A percentile compares a stretch with the other conserved stretches of the same genome.
Evolutionary conservation across 2,888 invertebrate species (phyloP).

Genomic region (Drosophila parthenogenetica): DNA sequence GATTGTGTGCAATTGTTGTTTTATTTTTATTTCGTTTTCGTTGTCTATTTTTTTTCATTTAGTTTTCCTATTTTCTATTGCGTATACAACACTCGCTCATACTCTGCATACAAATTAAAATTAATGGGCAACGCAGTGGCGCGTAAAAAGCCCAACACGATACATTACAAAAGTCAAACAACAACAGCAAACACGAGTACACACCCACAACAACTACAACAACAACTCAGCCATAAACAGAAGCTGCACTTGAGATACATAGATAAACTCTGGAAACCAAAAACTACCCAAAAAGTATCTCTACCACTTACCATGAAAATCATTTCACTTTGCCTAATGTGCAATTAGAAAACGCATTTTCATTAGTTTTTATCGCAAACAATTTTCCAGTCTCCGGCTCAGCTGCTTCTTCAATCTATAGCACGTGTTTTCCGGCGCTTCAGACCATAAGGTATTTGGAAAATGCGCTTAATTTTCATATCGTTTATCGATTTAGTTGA

Average conservation of each 20-base stretch:
- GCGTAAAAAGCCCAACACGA: constrained; percentile 72
- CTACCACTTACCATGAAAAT: constrained; percentile 67
- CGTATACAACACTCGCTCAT: constrained; percentile 10
- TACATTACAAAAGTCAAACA: constrained; percentile 49
- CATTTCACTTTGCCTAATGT: constrained; percentile 83
- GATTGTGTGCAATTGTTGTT: constrained; percentile 82
- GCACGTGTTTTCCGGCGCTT: constrained; percentile 48
- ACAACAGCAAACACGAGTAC: constrained; percentile 27
- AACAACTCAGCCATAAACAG: constrained; percentile 62
- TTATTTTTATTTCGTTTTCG: constrained; percentile 9
- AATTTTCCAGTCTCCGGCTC: constrained; percentile 52
- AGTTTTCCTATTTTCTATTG: constrained; percentile 18
- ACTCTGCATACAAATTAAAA: constrained; percentile 77
- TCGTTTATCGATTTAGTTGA: constrained; percentile 35
- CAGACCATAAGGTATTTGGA: constrained; percentile 48
- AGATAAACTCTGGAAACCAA: neutral
- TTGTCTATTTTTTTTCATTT: constrained; percentile 7
- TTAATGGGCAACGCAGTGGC: constrained; percentile 79
- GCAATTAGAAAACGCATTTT: constrained; percentile 82
- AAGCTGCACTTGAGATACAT: constrained; percentile 80
- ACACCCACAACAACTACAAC: constrained; percentile 25
- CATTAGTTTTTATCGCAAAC: constrained; percentile 82
- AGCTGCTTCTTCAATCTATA: constrained; percentile 1
- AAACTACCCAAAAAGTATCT: constrained; percentile 30
- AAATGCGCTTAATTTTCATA: constrained; percentile 67